Conservation (phyloP, 1,140 invertebrate species). For the Meloidogyne exigua region DNA sequence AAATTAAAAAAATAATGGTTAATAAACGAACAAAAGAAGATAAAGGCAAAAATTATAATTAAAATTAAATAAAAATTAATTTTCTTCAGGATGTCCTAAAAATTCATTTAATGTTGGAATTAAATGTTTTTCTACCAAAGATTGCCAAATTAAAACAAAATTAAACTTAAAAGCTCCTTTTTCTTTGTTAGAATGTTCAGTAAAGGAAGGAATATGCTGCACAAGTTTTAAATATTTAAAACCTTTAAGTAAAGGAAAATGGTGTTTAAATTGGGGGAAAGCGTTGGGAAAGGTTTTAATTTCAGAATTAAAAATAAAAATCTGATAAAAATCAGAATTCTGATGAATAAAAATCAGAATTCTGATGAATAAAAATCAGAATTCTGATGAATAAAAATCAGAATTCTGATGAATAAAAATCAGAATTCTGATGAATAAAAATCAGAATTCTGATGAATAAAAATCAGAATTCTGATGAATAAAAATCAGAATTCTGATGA, state of each 20-base stretch:
- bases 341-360: too few relatives aligned
- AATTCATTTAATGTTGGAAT: constrained; percentile 8
- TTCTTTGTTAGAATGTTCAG: constrained; percentile 1
- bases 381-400: background rate
- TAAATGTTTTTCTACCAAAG: background rate
- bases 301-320: background rate
- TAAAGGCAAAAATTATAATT: background rate
- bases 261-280: constrained; percentile 7
- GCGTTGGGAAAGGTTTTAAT: constrained; percentile 3
- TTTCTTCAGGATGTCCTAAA: background rate
- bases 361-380: background rate
- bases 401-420: too few relatives aligned
- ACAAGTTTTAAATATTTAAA: constrained; percentile 6
- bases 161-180: background rate
- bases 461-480: background rate
- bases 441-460: background rate
- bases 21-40: constrained; percentile 6
- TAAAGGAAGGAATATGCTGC: background rate
- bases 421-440: too few relatives aligned
- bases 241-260: background rate
- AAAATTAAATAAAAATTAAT: background rate
- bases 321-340: background rate
- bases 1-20: constrained; percentile 1
- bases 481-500: background rate
- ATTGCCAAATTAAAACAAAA: background rate